These are phyloP conservation scores for Neogobius melanostomus DNA, from an alignment of 2,113 vertebrate genomes.

Conservation along the genomic window DNA sequence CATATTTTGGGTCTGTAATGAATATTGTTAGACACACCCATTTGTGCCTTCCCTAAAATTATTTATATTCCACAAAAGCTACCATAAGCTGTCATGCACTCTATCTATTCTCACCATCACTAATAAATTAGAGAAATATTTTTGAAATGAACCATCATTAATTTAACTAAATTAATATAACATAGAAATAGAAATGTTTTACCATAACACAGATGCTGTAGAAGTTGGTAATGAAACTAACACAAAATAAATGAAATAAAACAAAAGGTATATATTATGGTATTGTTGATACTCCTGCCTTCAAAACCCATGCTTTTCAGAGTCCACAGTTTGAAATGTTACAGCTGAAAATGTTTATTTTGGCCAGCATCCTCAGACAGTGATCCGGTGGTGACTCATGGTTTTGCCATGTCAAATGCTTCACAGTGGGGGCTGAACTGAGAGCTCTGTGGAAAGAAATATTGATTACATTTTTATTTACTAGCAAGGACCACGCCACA, in stretches of 20 bases:
- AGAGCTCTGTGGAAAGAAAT: constrained; percentile 17
- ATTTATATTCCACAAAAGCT: too few relatives aligned
- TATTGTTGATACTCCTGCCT: background rate
- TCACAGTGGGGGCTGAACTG: constrained; percentile 15
- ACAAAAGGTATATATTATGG: background rate
- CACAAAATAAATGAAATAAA: background rate
- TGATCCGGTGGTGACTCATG: constrained; percentile 33
- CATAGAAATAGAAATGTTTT: background rate
- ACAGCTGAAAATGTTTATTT: background rate
- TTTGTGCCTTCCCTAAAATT: too few relatives aligned
- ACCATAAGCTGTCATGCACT: background rate
- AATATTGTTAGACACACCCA: too few relatives aligned
- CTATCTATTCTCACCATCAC: background rate
- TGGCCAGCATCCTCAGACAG: background rate
- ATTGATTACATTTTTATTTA: constrained; percentile 19
- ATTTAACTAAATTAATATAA: background rate
- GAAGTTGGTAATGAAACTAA: constrained; percentile 9
- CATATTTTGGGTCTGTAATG: too few relatives aligned
- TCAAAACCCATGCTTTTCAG: background rate
- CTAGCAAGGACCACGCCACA: too few relatives aligned
- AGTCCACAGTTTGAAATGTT: background rate
- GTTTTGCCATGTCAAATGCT: constrained; percentile 33
- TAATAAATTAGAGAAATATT: background rate
- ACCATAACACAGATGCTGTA: background rate
- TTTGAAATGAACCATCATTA: background rate